A percentile compares a stretch with the other conserved stretches of the same genome.
Conservation (phyloP, 2,113 vertebrate species). For the Sander lucioperca region DNA sequence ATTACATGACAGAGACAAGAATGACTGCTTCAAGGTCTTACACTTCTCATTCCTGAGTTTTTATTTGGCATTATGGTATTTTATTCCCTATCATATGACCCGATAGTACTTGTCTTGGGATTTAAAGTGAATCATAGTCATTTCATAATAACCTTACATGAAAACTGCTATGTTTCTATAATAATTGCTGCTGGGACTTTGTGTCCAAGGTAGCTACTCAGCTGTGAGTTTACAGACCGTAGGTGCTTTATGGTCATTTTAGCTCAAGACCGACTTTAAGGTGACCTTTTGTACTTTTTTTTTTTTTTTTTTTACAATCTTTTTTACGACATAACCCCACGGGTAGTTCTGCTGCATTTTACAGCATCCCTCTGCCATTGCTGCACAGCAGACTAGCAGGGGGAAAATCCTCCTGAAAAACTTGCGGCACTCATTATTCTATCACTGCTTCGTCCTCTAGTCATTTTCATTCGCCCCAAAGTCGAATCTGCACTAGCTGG, state of each 20-base stretch:
- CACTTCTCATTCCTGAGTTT: not conserved
- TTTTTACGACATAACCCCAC: conserved; percentile 1
- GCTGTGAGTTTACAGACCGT: not conserved
- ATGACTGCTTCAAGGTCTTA: not conserved
- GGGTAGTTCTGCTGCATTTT: conserved; percentile 44
- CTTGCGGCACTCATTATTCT: conserved; percentile 49
- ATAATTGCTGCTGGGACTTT: conserved; percentile 15
- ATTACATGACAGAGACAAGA: not conserved
- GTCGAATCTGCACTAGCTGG: conserved; percentile 49
- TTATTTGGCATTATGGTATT: not conserved
- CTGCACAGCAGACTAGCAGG: not conserved
- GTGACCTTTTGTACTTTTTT: not conserved
- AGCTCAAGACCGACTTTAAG: not conserved
- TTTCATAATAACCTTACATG: not conserved
- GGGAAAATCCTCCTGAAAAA: conserved; percentile 29
- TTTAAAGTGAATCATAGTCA: not conserved
- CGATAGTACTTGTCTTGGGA: not conserved
- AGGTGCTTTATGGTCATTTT: not conserved
- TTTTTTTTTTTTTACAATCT: not conserved
- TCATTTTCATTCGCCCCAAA: conserved; percentile 23
- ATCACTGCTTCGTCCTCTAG: conserved; percentile 14
- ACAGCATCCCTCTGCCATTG: conserved; percentile 35
- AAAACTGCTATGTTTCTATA: not conserved
- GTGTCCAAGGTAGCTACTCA: not conserved
- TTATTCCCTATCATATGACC: not conserved